phyloP scores from a whole-genome alignment of 64 coral and sea anemone species.

The Catalaphyllia jardinei region DNA sequence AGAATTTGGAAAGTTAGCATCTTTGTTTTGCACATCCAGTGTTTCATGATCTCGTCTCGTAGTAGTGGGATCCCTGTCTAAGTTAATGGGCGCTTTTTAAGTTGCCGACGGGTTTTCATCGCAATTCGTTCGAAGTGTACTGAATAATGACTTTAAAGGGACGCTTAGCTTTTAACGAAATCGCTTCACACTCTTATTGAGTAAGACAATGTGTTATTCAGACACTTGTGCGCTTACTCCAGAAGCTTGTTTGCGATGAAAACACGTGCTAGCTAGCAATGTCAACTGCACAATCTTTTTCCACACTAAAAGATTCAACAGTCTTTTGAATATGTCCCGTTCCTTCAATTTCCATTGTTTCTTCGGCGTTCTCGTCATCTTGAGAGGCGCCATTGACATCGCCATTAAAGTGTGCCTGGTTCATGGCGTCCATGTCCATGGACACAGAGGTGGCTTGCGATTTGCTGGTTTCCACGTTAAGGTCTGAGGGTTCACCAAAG shows the following conservation, averaged over 20 bases:
- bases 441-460: slow-evolving; percentile 78
- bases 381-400: slow-evolving; percentile 38
- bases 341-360: slow-evolving; percentile 80
- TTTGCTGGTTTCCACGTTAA: slow-evolving; percentile 82
- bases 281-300: not conserved
- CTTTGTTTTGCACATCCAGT: too few species aligned
- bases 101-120: too few species aligned
- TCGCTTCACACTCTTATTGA: not conserved
- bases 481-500: slow-evolving; percentile 60
- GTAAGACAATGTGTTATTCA: not conserved
- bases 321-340: slow-evolving; percentile 39
- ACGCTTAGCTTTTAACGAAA: not conserved
- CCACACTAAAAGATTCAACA: not conserved
- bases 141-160: not conserved
- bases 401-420: slow-evolving; percentile 57
- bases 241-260: not conserved
- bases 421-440: slow-evolving; percentile 53
- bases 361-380: slow-evolving; percentile 46
- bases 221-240: not conserved
- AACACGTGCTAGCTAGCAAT: slow-evolving; percentile 27
- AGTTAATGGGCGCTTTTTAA: too few species aligned
- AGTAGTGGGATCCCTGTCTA: too few species aligned
- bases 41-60: too few species aligned
- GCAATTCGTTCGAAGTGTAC: too few species aligned
- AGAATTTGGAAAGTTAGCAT: too few species aligned